These are phyloP conservation scores for Ichneumoninae sp. DNA, from an alignment of 2,888 invertebrate species.

Conservation along the genomic window DNA sequence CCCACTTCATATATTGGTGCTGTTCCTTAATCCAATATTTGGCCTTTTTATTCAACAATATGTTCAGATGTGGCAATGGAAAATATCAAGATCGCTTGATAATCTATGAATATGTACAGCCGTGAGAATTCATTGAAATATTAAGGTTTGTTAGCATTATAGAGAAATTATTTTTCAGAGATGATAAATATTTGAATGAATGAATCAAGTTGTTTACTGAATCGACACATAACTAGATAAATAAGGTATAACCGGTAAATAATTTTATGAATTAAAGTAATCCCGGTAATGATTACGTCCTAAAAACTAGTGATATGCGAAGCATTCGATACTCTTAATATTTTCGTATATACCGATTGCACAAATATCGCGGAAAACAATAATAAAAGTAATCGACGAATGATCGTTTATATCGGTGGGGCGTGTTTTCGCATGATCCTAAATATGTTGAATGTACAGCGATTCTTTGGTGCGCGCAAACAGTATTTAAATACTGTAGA, in stretches of 20 bases:
- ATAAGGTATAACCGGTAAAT: conserved; percentile 34
- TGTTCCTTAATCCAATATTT: conserved; percentile 45
- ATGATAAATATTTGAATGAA: conserved; percentile 47
- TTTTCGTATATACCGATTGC: conserved; percentile 20
- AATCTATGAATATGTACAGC: conserved; percentile 47
- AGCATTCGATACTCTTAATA: conserved; percentile 65
- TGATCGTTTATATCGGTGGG: background rate
- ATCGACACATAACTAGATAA: background rate
- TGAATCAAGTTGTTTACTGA: background rate
- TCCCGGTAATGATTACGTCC: conserved; percentile 40
- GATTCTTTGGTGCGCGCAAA: conserved; percentile 69
- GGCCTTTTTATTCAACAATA: conserved; percentile 33
- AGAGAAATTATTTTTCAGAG: conserved; percentile 54
- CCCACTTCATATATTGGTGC: background rate
- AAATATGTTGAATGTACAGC: conserved; percentile 47
- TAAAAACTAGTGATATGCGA: conserved; percentile 66
- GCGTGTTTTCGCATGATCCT: conserved; percentile 16
- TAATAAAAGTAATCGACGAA: conserved; percentile 4
- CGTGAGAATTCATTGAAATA: conserved; percentile 55
- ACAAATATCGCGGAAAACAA: conserved; percentile 9
- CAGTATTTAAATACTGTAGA: conserved; percentile 1
- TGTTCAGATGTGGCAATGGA: conserved; percentile 23
- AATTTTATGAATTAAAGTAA: conserved; percentile 10
- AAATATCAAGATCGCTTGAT: conserved; percentile 41
- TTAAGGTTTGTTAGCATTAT: conserved; percentile 64